Base-by-base conservation (phyloP, 2,113 vertebrate species). In the Apeltes quadracus region DNA sequence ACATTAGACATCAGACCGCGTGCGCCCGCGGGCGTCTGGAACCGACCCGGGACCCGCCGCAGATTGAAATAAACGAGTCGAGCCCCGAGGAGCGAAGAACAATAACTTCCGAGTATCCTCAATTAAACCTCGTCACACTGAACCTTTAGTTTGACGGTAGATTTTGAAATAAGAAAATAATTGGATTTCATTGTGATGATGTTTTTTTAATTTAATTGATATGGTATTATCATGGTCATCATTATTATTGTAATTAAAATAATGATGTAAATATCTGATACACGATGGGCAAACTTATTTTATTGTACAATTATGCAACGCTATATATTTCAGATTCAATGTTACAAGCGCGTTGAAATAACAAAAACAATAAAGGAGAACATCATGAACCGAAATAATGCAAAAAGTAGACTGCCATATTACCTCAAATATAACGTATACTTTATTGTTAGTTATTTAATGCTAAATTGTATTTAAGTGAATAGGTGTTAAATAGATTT, bases 1-100 rank as follows among this genome's bases (percentile, higher is more conserved):
- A 93, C 91, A 94, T 95, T 93, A 95, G 61, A 90, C 89, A 83
- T 90, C 93, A 93, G 93, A 90, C 87, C 91, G 82, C 88, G 88
- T 27, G 84, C 64, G 88, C 94, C 95, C 90, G 68, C 73, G 81
- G 95, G 93, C 92, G 83, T 76, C 64, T 82, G 51, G 88, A 80
- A 85, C 76, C 76, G 87, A 51, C 65, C 88, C 55, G 90, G 78
- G 87, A 91, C 81, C 78, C 79, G 75, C 73, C 76, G 61, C 57
- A 87, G 56, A 86, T 71, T 73, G 77, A 87, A 86, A 86, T 50
- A 87, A 88, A 86, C 75, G 72, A 53, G 27, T 79, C 79, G 87
- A 61, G 83, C 70, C 86, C 84, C 76, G 14, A 75, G 85, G 65
- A 84, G 89, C 73, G 76, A 87, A 93, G 65, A 51, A 34, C 27